These are phyloP conservation scores for Leucoptera coffeella DNA, from an alignment of 2,888 invertebrate genomes.

Conservation along the genomic window DNA sequence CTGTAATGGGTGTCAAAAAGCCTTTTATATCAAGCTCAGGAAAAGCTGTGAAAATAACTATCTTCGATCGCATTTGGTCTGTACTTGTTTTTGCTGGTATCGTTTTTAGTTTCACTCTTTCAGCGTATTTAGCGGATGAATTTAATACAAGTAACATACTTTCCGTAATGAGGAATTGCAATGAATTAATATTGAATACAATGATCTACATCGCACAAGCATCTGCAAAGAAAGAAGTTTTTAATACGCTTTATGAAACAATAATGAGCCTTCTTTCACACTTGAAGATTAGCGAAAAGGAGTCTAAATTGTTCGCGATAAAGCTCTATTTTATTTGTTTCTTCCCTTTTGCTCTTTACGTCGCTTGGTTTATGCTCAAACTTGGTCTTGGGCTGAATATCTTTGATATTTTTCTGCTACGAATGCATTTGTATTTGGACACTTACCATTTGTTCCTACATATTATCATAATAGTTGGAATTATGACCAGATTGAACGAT, in stretches of 20 bases:
- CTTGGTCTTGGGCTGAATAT: slow-evolving; percentile 9
- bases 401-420: slow-evolving; percentile 13
- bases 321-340: slow-evolving; percentile 16
- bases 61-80: slow-evolving; percentile 11
- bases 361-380: slow-evolving; percentile 12
- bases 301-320: slow-evolving; percentile 11
- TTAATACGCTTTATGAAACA: slow-evolving; percentile 11
- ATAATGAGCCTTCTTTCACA: slow-evolving; percentile 9
- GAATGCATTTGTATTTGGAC: slow-evolving; percentile 16
- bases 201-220: slow-evolving; percentile 11
- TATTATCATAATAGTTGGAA: slow-evolving; percentile 13
- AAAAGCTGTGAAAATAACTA: slow-evolving; percentile 2
- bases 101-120: slow-evolving; percentile 8
- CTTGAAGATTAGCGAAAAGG: slow-evolving; percentile 10
- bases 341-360: slow-evolving; percentile 9
- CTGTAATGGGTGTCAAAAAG: slow-evolving; percentile 13
- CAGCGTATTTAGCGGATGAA: slow-evolving; percentile 6
- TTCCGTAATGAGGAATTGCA: slow-evolving; percentile 11
- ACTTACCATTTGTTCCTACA: slow-evolving; percentile 16
- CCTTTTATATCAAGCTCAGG: slow-evolving; percentile 9
- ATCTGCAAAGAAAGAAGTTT: slow-evolving; percentile 8
- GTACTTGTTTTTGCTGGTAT: slow-evolving; percentile 8
- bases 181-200: slow-evolving; percentile 12
- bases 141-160: slow-evolving; percentile 11
- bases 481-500: slow-evolving; percentile 14